Conservation (phyloP, 2,888 invertebrate species). For the Spialia ferax region DNA sequence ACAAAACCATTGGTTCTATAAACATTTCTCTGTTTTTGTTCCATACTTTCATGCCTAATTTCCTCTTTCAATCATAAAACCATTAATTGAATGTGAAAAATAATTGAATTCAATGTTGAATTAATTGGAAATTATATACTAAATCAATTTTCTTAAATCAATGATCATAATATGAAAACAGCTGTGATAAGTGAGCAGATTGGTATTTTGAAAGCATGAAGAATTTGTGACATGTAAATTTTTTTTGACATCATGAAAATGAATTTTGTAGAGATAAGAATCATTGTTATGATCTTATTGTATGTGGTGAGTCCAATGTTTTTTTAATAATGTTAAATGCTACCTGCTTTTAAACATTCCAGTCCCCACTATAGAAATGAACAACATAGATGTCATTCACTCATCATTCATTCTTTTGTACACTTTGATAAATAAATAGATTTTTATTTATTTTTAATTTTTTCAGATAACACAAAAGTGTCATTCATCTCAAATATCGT, state of each 20-base stretch:
- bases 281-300: slow-evolving; percentile 11
- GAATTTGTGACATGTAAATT: slow-evolving; percentile 8
- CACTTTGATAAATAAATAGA: neutral
- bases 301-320: slow-evolving; percentile 17
- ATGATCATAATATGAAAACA: neutral
- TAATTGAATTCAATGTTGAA: neutral
- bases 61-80: neutral
- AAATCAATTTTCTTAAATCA: slow-evolving; percentile 4
- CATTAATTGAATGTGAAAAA: neutral
- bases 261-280: neutral
- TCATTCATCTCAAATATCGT: neutral
- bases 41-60: neutral
- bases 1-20: no score
- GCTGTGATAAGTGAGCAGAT: neutral
- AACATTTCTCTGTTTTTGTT: neutral
- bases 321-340: neutral
- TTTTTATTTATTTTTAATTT: neutral
- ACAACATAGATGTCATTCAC: neutral
- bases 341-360: neutral
- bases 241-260: neutral
- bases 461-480: slow-evolving; percentile 1
- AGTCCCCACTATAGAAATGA: no score
- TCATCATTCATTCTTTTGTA: neutral
- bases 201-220: neutral
- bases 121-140: neutral